Evolutionary conservation across 2,797 vertebrate genomes (phyloP), one percentile per base, ranked within the genome.

Genomic region (Sandelia bainsii): DNA sequence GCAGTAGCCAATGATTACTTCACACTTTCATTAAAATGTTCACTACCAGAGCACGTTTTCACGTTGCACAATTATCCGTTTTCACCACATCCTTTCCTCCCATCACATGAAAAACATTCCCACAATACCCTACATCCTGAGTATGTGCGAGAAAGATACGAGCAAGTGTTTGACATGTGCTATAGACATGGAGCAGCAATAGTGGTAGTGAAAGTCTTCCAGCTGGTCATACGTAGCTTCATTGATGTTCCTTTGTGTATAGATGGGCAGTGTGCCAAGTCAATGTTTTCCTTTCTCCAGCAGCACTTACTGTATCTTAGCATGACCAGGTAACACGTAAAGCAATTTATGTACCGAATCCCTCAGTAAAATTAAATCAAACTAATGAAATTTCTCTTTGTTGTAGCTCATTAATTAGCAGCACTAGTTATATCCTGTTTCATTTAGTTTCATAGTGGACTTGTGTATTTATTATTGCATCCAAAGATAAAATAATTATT

Each of bases 241-340:
- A 89, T 89, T 83, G 85, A 91, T 86, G 85, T 78, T 20, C 80
- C 77, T 82, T 86, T 89, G 79, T 91, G 77, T 75, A 77, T 56
- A 44, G n/a, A 64, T 42, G 59, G 81, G 91, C 77, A 44, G 14
- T 3, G 25, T 25, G 79, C 84, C 87, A 90, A 75, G 45, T 81
- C 64, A 49, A 72, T 66, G 3, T 84, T 90, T 89, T 66, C 42
- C 78, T 69, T 64, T 69, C 77, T 9, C 50, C 42, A 62, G 72
- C 45, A 53, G 44, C 44, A 46, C 53, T 81, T 79, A n/a, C 17
- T n/a, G 44, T n/a, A 76, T 69, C 72, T 70, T n/a, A 65, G 62
- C 29, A 50, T 53, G 72, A 81, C 59, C 71, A 64, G 72, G 63
- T 74, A 68, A 70, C 56, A 73, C 56, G 64, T 79, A 40, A 73